A percentile compares a stretch with the other conserved stretches of the same genome.
These are phyloP conservation scores for Helostoma temminkii DNA, from an alignment of 2,797 vertebrate genomes.

Conservation along the genomic window DNA sequence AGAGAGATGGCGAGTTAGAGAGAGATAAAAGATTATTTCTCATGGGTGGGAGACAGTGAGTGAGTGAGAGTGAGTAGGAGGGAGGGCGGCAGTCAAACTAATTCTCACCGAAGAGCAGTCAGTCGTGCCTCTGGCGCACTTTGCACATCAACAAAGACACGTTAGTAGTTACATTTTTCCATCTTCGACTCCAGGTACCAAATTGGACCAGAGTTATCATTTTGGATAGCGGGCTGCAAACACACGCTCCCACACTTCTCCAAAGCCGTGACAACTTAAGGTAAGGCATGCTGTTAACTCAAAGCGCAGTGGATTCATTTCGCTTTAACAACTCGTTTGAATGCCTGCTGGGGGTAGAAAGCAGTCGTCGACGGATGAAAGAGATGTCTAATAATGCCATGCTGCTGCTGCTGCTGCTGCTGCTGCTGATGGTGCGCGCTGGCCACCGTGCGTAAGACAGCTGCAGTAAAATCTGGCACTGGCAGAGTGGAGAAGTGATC, in stretches of 20 bases:
- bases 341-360: not conserved
- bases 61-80: conserved; percentile 67
- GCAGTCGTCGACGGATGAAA: not conserved
- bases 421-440: conserved; percentile 31
- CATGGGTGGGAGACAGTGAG: conserved; percentile 76
- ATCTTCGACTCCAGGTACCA: conserved; percentile 29
- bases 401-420: conserved; percentile 11
- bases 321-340: not conserved
- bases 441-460: conserved; percentile 58
- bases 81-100: conserved; percentile 80
- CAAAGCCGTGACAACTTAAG: conserved; percentile 69
- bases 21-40: conserved; percentile 77
- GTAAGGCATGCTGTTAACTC: conserved; percentile 60
- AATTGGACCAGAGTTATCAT: conserved; percentile 57
- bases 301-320: conserved; percentile 5
- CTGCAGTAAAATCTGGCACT: conserved; percentile 49
- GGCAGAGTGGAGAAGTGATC: not conserved
- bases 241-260: conserved; percentile 66
- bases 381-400: conserved; percentile 2
- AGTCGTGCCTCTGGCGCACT: conserved; percentile 57
- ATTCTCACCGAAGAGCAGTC: conserved; percentile 75
- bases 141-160: conserved; percentile 17
- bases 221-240: conserved; percentile 64
- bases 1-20: conserved; percentile 41
- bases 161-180: conserved; percentile 1